These are phyloP conservation scores for Troglohyphantes excavatus DNA, from an alignment of 2,888 invertebrate genomes.

Conservation along the genomic window DNA sequence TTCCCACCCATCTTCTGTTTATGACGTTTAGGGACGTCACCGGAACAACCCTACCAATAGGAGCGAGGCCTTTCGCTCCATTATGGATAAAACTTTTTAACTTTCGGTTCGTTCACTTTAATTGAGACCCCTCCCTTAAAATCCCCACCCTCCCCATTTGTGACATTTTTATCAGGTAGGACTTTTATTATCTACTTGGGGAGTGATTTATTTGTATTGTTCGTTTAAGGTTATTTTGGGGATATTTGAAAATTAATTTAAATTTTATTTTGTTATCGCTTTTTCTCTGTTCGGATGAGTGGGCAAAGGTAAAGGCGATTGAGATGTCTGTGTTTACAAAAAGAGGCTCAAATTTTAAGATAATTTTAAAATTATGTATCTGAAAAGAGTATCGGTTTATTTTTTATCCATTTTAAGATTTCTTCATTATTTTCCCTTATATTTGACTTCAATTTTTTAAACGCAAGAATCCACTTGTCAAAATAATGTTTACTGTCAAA, in stretches of 20 bases:
- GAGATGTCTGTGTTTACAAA: conserved; percentile 67
- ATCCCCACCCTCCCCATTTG: conserved; percentile 21
- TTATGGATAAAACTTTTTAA: conserved; percentile 63
- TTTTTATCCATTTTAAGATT: background rate
- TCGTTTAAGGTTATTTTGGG: background rate
- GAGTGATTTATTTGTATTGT: conserved; percentile 22
- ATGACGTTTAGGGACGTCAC: conserved; percentile 77
- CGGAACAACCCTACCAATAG: conserved; percentile 52
- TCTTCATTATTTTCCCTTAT: background rate
- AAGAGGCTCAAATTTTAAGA: conserved; percentile 22
- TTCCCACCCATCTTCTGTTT: conserved; percentile 66
- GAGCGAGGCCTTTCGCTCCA: conserved; percentile 19
- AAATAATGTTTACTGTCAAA: too few relatives aligned
- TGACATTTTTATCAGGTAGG: conserved; percentile 48
- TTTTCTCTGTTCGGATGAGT: background rate
- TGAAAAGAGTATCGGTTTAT: background rate
- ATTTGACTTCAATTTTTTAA: background rate
- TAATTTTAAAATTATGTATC: conserved; percentile 50
- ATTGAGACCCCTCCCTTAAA: background rate
- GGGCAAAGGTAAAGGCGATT: conserved; percentile 35
- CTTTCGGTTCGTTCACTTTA: conserved; percentile 13
- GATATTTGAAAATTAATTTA: background rate
- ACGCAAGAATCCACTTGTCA: too few relatives aligned
- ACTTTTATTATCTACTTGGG: conserved; percentile 27
- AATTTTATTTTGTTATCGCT: conserved; percentile 1